Base-by-base conservation (phyloP, 2,888 invertebrate species). In the Zeuzera pyrina region DNA sequence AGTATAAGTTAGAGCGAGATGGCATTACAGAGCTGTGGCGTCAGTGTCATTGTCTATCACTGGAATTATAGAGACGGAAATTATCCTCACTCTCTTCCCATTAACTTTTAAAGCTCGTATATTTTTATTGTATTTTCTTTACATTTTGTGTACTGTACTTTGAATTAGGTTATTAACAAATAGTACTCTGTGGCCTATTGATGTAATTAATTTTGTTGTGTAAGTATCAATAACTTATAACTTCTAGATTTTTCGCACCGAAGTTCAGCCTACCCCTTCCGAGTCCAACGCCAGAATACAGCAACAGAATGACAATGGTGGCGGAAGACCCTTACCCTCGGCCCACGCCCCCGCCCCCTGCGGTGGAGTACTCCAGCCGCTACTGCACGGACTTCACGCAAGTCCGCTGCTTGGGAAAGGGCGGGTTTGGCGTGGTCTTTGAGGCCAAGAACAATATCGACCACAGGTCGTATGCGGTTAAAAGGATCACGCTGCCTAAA, bases 391-490 rank as follows among this genome's bases (percentile, higher is more conserved):
- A 97, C 62, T 98, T 97, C 70, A 90, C 92, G 28, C 89, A 92
- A 14, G 76, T 95, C 15, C 85, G 89, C 39, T 92, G 93, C 45
- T 78, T 96, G 10, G 96, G 96, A 0, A 88, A 88, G 48, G 98
- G 98, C 12, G 98, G 98, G 0, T 99, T 97, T 70, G 98, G 98
- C 0, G 91, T 98, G 2, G 98, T 99, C 0, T 98, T 98, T 65
- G 94, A 97, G 64, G 97, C 94, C 0, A 89, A 88, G 60, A 97
- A 98, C 66, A 95, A 94, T 65, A 89, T 97, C 34, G 98, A 99
- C 61, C 95, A 97, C 53, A 92, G 94, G 47, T 88, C 89, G 38
- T 99, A 98, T 72, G 98, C 98, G 3, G 91, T 99, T 0, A 99
- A 99, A 76, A 86, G 98, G 53, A 97, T 98, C 33, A 89, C 91